Conservation (phyloP, 92 coral and sea anemone genomes). For the Porites cylindrica region DNA sequence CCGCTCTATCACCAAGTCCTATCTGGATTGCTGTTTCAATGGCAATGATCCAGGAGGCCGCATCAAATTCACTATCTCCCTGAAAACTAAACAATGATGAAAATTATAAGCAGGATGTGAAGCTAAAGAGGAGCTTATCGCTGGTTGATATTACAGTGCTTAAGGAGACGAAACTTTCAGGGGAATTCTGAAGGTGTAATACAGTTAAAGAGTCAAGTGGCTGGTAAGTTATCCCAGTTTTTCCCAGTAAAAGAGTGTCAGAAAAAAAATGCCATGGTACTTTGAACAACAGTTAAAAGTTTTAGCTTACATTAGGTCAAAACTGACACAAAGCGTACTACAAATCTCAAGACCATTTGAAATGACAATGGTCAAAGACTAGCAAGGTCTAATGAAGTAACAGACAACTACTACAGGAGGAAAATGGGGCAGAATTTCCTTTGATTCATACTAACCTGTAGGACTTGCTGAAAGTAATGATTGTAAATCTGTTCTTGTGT, state of each 20-base stretch:
- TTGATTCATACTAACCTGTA: conserved; percentile 70
- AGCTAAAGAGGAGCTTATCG: not conserved
- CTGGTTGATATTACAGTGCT: not conserved
- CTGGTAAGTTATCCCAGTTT: no score
- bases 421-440: not conserved
- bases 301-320: no score
- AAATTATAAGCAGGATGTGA: not conserved
- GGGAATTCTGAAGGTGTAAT: no score
- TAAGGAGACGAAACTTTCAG: no score
- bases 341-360: no score
- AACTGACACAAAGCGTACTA: no score
- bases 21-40: conserved; percentile 90
- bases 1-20: conserved; percentile 89
- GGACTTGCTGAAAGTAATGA: conserved; percentile 79
- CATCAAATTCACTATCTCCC: conserved; percentile 92
- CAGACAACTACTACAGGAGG: not conserved
- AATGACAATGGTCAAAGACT: no score
- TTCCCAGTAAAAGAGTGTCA: no score
- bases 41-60: conserved; percentile 84
- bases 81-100: conserved; percentile 75
- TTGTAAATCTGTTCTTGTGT: conserved; percentile 80
- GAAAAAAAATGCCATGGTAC: no score
- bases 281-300: no score
- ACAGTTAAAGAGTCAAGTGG: no score
- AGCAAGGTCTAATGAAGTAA: not conserved